Conservation (phyloP, 2,797 vertebrate species). For the Acanthurus leucopareius region DNA sequence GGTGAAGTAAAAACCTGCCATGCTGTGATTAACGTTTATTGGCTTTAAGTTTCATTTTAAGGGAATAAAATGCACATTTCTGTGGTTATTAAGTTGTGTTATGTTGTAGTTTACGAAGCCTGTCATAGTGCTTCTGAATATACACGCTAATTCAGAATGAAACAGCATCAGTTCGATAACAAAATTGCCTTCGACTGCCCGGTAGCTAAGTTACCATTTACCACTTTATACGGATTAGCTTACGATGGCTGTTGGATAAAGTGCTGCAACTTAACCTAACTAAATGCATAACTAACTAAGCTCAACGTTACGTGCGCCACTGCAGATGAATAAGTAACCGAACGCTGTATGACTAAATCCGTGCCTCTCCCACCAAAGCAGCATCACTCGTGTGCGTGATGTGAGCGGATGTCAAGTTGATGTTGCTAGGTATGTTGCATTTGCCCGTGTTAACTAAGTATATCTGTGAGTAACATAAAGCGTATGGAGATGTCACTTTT, state of each 20-base stretch:
- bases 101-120: background rate
- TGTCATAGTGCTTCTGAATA: constrained; percentile 20
- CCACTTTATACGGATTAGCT: constrained; percentile 65
- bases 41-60: constrained; percentile 18
- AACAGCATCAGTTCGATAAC: constrained; percentile 57
- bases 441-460: constrained; percentile 37
- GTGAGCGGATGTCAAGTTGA: constrained; percentile 69
- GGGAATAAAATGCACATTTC: constrained; percentile 54
- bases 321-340: constrained; percentile 41
- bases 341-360: constrained; percentile 54
- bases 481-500: background rate
- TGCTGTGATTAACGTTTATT: constrained; percentile 61
- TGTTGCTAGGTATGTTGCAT: constrained; percentile 59
- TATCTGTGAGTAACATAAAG: background rate
- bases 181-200: constrained; percentile 47
- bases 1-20: constrained; percentile 67
- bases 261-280: constrained; percentile 49
- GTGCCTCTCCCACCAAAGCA: constrained; percentile 62
- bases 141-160: constrained; percentile 51
- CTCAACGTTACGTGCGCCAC: constrained; percentile 5
- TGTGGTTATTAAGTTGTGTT: constrained; percentile 36
- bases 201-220: constrained; percentile 59
- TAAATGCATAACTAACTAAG: constrained; percentile 17
- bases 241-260: constrained; percentile 44
- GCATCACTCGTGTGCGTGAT: constrained; percentile 65